Base-by-base conservation (phyloP, 2,113 vertebrate species). In the Potamarius usumacintae region DNA sequence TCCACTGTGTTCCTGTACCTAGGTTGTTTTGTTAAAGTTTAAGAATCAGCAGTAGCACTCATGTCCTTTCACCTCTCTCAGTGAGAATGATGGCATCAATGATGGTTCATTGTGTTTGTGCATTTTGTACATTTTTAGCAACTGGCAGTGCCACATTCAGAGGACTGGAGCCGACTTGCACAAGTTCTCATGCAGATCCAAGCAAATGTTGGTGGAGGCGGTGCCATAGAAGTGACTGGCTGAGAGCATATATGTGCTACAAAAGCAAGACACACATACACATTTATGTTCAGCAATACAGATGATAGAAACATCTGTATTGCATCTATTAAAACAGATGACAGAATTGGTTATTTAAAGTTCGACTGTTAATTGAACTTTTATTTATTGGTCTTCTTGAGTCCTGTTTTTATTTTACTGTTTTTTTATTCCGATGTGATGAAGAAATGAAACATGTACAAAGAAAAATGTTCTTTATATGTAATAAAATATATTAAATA, bases 91-190 rank as follows among this genome's bases (percentile, higher is more conserved):
- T 7, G n/a, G 52, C 12, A 25, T 20, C 52, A 63, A 48, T 27
- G 63, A 25, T 42, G 34, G 25, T 52, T 55, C 6, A 42, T 62
- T 72, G 52, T 72, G 53, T 27, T 72, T 52, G 14, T 78, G 84
- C 82, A 57, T 86, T 88, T 84, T 52, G 48, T 77, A 50, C 1
- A 53, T 77, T 77, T 74, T 14, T 58, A 87, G 88, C 93, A 97
- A 95, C 94, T 97, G 67, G 96, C 97, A 0, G 92, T 96, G 5
- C 96, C 97, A 0, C 97, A 96, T 91, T 94, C 92, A 0, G 97
- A 97, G 0, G 97, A 97, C 50, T 97, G 97, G 97, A 95, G 94
- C 1, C 94, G 96, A 30, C 96, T 97, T 4, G 96, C 96, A 58
- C 93, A 95, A 20, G 97, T 97, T 9, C 90, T 97, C 67, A 94